Evolutionary conservation across 2,113 vertebrate genomes (phyloP), one percentile per base, ranked within the genome.

Genomic region (Peucedramus taeniatus): DNA sequence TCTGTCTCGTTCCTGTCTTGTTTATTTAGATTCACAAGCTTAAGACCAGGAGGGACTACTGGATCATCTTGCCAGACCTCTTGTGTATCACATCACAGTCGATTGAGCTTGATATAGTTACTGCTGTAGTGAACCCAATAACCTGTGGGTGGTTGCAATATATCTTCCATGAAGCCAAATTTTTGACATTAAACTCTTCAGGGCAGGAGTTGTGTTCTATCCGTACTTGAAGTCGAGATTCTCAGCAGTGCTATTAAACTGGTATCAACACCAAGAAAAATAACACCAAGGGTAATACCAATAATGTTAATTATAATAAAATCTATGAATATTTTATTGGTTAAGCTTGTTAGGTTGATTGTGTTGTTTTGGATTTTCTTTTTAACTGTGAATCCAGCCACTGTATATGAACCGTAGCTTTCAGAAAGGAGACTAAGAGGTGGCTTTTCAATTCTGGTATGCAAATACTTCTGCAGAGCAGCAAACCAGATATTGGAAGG

Each of bases 1-100:
- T 94, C 86, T 71, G 60, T 75, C 69, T 82, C 91, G 35, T 35
- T 87, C 40, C 77, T 87, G 28, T 60, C 91, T 92, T 75, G 80
- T 92, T 96, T 94, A 68, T 92, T 92, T 94, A 94, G 69, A 94
- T 96, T 94, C 94, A 92, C 39, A 60, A 45, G 64, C 65, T 87
- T 92, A 71, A 81, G 81, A 94, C 57, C 76, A 92, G 80, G 56
- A 86, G 56, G 24, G 56, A 79, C 87, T 86, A 37, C 51, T 91
- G 79, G 51, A 87, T 95, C 80, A 79, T 84, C 40, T 68, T 69
- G 61, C 81, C 51, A 78, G 81, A 79, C 74, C 85, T 94, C 60
- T 84, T 87, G 78, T 6, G 16, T 84, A 91, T 82, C 77, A 45
- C 61, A 56, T 79, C 77, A 85, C 77, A 87, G 91, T 57, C 72